Evolutionary conservation across 2,888 invertebrate species (phyloP), one percentile per base, ranked within the genome.

Genomic region (Yponomeuta sedellus): DNA sequence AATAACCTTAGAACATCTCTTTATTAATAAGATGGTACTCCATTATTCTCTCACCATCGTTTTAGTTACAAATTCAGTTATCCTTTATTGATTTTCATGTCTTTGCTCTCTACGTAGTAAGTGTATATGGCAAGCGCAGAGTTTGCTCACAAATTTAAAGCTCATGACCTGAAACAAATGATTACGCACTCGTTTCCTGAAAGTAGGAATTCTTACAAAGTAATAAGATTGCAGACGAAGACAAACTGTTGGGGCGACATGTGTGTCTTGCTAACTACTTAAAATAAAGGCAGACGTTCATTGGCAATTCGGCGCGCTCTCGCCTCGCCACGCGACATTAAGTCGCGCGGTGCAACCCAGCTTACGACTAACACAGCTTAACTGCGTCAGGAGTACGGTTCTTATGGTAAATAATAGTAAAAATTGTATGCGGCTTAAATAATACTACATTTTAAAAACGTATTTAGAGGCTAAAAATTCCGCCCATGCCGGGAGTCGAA

Each of bases 231-330:
- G n/a, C 61, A 61, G 44, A 52, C 44, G 16, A 52, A 52, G 44
- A 52, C 44, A 52, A 59, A 59, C 19, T 59, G 20, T 22, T 22
- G 16, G 28, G 73, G 75, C 76, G 80, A 81, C 84, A 85, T 81
- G 82, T 87, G 84, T 83, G 76, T 73, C 85, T 87, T 86, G 86
- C 86, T 86, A 87, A 83, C 81, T 77, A 74, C 75, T 73, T 82
- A 81, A 81, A 81, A 82, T 52, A 52, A 52, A 52, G 44, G 4
- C 44, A 52, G 44, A 52, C 44, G 44, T 81, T 89, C 86, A 88
- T 90, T 89, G 85, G 87, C 88, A 88, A 91, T 91, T 90, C 90
- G 81, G 85, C 76, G 81, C 79, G 83, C 81, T 81, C 82, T 75
- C 80, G 73, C 78, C 82, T 75, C 79, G 73, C 78, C 44, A 52